Conservation (phyloP, 35 echinoderm and acorn worm species). For the Ptychodera flava region DNA sequence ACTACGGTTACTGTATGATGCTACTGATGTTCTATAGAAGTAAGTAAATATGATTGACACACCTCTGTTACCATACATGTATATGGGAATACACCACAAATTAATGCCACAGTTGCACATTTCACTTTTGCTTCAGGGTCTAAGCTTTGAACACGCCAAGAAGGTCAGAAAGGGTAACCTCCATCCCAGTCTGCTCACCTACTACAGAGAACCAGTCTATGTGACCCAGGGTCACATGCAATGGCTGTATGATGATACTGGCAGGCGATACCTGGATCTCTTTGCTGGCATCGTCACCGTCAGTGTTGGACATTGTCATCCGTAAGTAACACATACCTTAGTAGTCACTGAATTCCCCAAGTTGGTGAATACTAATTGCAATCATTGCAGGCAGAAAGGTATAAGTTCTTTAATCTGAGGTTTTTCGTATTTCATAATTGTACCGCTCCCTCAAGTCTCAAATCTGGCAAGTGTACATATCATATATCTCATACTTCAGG, state of each 20-base stretch:
- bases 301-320: slow-evolving; percentile 97
- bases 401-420: too few relatives aligned
- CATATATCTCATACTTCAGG: too few relatives aligned
- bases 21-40: too few relatives aligned
- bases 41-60: too few relatives aligned
- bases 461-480: too few relatives aligned
- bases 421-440: too few relatives aligned
- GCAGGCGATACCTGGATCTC: slow-evolving; percentile 82
- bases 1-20: too few relatives aligned
- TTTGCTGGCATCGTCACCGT: slow-evolving; percentile 96
- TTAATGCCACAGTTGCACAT: background rate
- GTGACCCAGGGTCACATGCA: slow-evolving; percentile 95
- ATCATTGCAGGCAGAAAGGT: too few relatives aligned
- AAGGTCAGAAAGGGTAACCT: slow-evolving; percentile 51
- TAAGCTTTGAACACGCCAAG: slow-evolving; percentile 39
- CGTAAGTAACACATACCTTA: slow-evolving; percentile 56
- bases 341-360: too few relatives aligned
- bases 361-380: too few relatives aligned
- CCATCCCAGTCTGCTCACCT: slow-evolving; percentile 55
- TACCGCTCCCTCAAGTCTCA: too few relatives aligned
- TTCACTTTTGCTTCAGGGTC: slow-evolving; percentile 41
- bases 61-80: background rate
- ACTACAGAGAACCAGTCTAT: slow-evolving; percentile 83
- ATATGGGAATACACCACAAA: background rate
- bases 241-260: slow-evolving; percentile 84